A percentile compares a stretch with the other conserved stretches of the same genome.
Conservation (phyloP, 2,113 vertebrate genomes). For the Nematolebias whitei region DNA sequence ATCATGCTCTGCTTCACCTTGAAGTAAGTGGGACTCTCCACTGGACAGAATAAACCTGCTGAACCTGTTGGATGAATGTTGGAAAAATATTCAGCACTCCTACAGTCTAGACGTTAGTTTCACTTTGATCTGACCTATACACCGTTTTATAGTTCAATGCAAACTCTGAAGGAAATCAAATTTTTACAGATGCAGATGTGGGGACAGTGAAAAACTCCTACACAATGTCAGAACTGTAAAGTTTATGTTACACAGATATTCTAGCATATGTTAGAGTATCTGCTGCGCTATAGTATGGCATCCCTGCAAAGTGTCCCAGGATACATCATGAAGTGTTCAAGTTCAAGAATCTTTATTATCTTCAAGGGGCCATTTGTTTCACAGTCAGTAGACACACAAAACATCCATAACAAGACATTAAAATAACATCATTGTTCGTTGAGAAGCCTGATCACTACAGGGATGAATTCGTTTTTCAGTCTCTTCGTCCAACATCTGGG, state of each 20-base stretch:
- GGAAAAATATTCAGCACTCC: conserved; percentile 11
- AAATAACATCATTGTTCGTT: too few species aligned
- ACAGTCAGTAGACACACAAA: too few species aligned
- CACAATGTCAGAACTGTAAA: not conserved
- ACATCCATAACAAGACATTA: too few species aligned
- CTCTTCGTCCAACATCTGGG: too few species aligned
- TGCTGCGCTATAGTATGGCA: too few species aligned
- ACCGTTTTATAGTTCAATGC: not conserved
- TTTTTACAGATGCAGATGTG: not conserved
- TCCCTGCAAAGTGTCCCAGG: too few species aligned
- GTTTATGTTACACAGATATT: not conserved
- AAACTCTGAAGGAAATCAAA: not conserved
- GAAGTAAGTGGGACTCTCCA: conserved; percentile 62
- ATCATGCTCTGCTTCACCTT: conserved; percentile 26
- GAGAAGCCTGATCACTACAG: too few species aligned
- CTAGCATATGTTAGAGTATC: too few species aligned
- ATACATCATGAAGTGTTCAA: too few species aligned
- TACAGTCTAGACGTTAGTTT: conserved; percentile 49
- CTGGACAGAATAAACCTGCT: not conserved
- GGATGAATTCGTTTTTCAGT: too few species aligned
- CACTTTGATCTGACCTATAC: conserved; percentile 16
- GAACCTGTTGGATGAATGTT: not conserved
- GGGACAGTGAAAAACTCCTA: not conserved
- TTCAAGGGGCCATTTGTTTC: too few species aligned
- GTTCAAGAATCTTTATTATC: too few species aligned